phyloP scores from a whole-genome alignment of 2,113 vertebrate genomes.

The Hemiprocne comata region DNA sequence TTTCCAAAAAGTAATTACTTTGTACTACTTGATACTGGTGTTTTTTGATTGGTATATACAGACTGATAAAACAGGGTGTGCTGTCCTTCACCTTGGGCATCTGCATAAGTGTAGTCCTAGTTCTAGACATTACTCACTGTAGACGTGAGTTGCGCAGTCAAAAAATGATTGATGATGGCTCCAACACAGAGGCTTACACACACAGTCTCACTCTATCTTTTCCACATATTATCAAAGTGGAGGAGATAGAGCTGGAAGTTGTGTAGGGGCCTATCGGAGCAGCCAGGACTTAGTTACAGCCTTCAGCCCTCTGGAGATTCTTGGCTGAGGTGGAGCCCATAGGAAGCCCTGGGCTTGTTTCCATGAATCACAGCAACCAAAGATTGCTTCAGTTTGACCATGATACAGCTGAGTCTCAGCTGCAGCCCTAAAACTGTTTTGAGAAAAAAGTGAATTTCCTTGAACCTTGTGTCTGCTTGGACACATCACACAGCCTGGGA shows the following conservation, averaged over 20 bases:
- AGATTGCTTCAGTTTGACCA: neutral
- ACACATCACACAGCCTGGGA: neutral
- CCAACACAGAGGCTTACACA: neutral
- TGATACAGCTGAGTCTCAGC: neutral
- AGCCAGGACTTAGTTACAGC: neutral
- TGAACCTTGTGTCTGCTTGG: neutral
- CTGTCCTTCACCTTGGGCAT: neutral
- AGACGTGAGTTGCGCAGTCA: neutral
- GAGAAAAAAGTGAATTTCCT: neutral
- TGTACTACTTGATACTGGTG: neutral
- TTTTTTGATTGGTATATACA: neutral
- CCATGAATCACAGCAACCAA: neutral
- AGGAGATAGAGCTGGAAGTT: neutral
- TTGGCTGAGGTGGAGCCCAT: neutral
- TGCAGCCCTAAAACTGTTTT: neutral
- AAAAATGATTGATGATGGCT: neutral
- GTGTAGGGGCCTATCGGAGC: neutral
- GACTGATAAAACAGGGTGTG: neutral
- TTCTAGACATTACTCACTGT: neutral
- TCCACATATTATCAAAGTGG: neutral
- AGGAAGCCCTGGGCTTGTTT: neutral
- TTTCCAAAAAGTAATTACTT: neutral
- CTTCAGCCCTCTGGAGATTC: neutral
- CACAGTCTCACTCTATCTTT: neutral
- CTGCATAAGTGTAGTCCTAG: neutral